phyloP scores from a whole-genome alignment of 2,113 vertebrate genomes.

The Cebus imitator region DNA sequence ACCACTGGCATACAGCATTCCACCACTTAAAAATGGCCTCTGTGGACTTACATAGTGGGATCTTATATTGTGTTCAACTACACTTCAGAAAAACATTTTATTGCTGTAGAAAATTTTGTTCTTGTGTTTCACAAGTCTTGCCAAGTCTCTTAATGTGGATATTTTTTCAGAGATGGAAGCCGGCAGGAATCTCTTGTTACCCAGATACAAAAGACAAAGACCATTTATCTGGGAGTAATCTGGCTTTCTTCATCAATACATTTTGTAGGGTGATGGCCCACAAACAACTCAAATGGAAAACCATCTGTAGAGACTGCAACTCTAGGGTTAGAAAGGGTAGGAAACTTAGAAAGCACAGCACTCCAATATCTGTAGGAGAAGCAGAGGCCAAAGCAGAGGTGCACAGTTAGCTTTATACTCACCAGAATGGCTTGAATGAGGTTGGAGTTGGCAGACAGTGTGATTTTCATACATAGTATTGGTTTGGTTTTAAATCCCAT shows the following conservation, averaged over 20 bases:
- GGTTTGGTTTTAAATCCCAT: background rate
- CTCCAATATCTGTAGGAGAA: background rate
- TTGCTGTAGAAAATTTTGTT: background rate
- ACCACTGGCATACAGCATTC: background rate
- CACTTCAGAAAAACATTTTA: background rate
- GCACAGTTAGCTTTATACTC: background rate
- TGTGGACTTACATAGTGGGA: background rate
- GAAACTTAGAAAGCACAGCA: background rate
- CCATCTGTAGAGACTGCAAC: background rate
- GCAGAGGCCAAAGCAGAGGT: background rate
- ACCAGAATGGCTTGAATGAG: background rate
- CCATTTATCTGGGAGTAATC: conserved; percentile 37
- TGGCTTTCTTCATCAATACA: conserved; percentile 3
- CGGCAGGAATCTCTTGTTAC: conserved; percentile 66
- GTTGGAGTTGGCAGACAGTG: background rate
- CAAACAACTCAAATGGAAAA: background rate
- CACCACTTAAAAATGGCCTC: background rate
- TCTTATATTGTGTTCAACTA: background rate
- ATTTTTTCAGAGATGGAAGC: conserved; percentile 66
- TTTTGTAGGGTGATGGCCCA: background rate
- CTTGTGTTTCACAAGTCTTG: background rate
- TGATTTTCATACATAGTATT: background rate
- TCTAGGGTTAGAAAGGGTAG: background rate
- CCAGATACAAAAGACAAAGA: conserved; percentile 53
- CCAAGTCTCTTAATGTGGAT: background rate